Base-by-base conservation (phyloP, 2,888 invertebrate genomes). In the Ditula angustiorana region DNA sequence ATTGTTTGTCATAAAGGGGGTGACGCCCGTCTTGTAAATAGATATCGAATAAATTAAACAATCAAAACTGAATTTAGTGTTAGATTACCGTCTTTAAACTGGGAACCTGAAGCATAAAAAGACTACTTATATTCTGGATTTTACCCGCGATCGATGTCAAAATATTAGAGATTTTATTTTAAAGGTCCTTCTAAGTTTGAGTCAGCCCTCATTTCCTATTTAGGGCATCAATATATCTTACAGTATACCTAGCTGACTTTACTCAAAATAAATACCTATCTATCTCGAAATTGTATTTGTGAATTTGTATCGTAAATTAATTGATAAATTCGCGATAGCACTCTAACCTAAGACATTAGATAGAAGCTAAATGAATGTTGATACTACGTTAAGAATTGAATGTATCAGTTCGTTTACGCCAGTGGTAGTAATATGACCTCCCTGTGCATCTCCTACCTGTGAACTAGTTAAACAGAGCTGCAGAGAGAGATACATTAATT, bases 271-370 rank as follows among this genome's bases (percentile, higher is more conserved):
- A 44, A 13, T 24, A 19, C 26, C 2, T 28, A 28, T n/a, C 5
- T 56, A 8, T 13, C 7, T 35, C n/a, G 5, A 52, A 61, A 55
- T 23, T 55, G 10, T 55, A 37, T 1, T 37, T 28, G n/a, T 55
- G 21, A 37, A 28, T 47, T 47, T 37, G n/a, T 37, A 24, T n/a
- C 26, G 3, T 28, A 21, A 41, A 19, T 10, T n/a, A 49, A 35
- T 19, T 47, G 23, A 21, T 47, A 56, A 47, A 11, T 47, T 47
- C 33, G 21, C 16, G 16, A 28, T 23, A 41, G 47, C 13, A 19
- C n/a, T 55, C 16, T 30, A 46, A 47, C 47, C 47, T 57, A 61
- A 61, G 56, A 37, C 49, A 35, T n/a, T 35, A 62, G 62, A 62
- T 62, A 62, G 62, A 57, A 19, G 30, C 50, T 50, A 57, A 33